These are phyloP conservation scores for Danio jaintianensis DNA, from an alignment of 2,797 vertebrate species.

Conservation along the genomic window DNA sequence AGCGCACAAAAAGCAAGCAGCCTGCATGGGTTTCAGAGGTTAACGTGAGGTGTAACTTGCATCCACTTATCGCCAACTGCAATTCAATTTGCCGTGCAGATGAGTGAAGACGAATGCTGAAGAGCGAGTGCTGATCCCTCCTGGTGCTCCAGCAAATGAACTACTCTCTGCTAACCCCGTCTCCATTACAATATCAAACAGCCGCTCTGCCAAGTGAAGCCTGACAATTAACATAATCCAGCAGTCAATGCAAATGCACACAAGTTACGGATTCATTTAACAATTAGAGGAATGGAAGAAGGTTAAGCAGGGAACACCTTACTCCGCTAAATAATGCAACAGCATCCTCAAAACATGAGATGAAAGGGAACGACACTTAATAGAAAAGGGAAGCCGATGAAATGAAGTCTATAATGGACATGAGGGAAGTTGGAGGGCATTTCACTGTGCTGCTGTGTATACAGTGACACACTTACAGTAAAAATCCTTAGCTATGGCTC, in stretches of 20 bases:
- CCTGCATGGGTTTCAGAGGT: not conserved
- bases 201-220: constrained; percentile 31
- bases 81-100: constrained; percentile 48
- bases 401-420: not conserved
- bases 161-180: constrained; percentile 45
- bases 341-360: not conserved
- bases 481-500: not conserved
- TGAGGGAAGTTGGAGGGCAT: not conserved
- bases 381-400: not conserved
- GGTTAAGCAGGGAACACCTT: constrained; percentile 18
- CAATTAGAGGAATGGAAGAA: constrained; percentile 49
- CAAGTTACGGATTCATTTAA: constrained; percentile 59
- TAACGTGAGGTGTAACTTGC: constrained; percentile 13
- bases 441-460: not conserved
- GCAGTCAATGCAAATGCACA: constrained; percentile 57
- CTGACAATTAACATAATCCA: constrained; percentile 59
- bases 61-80: constrained; percentile 26
- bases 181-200: constrained; percentile 59
- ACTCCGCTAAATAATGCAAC: not conserved
- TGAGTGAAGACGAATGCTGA: constrained; percentile 38
- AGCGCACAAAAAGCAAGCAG: not conserved
- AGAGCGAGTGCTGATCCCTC: constrained; percentile 14
- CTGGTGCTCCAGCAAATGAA: constrained; percentile 51
- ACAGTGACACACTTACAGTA: not conserved
- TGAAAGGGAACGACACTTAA: not conserved